Base-by-base conservation (phyloP, 2,888 invertebrate genomes). In the Drosophila stalkeri region DNA sequence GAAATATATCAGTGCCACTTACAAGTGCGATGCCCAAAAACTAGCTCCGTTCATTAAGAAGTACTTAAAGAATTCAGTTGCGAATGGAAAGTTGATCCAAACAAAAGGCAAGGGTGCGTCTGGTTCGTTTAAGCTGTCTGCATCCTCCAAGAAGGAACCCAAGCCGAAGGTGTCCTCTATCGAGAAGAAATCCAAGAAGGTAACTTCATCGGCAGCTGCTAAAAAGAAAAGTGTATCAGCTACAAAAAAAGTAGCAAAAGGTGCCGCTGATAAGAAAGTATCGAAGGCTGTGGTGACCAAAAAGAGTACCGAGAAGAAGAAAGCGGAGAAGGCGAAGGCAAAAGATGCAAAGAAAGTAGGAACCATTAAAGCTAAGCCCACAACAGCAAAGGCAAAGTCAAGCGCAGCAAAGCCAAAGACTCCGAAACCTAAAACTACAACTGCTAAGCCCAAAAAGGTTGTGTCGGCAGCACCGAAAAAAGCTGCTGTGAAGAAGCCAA, bases 31-130 rank as follows among this genome's bases (percentile, higher is more conserved):
- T 23, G 23, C 23, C 23, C 23, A 23, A 23, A 23, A 23, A 23
- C 23, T 79, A 46, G 75, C 79, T 3, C 94, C 94, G 7, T 95
- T 94, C 92, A 95, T 96, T 83, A 94, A 94, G 77, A 95, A 94
- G 73, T 95, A 94, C 81, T 80, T 95, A 79, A 95, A 70, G 51
- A 67, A 63, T 37, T 94, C 95, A n/a, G 95, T 95, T 31, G 93
- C 92, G 4, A 93, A 93, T 52, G 94, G 94, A 20, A 89, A 91
- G 18, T 86, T 95, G 60, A 75, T n/a, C n/a, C n/a, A n/a, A n/a
- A n/a, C n/a, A n/a, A n/a, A n/a, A n/a, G n/a, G n/a, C n/a, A n/a
- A n/a, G n/a, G n/a, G n/a, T n/a, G n/a, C n/a, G n/a, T n/a, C n/a
- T n/a, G n/a, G n/a, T n/a, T n/a, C n/a, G n/a, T n/a, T n/a, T n/a